Conservation (phyloP, 2,888 invertebrate genomes). For the Oscheius onirici region DNA sequence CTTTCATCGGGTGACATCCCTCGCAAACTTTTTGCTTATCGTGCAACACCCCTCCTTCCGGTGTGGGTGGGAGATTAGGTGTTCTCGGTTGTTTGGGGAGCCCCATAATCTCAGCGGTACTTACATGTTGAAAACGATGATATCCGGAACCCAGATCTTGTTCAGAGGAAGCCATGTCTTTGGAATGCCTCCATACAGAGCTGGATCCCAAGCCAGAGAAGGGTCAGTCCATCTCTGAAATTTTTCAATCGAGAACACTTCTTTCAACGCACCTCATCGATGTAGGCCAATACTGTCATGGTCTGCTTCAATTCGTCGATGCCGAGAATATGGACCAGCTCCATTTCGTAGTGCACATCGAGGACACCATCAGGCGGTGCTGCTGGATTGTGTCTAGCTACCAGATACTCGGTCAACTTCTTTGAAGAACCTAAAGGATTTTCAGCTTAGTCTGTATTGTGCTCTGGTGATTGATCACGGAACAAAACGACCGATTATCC, state of each 20-base stretch:
- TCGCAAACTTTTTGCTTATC: slow-evolving; percentile 23
- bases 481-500: slow-evolving; percentile 4
- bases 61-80: slow-evolving; percentile 1
- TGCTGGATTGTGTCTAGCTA: slow-evolving; percentile 60
- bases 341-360: slow-evolving; percentile 64
- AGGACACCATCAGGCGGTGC: slow-evolving; percentile 68
- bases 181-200: slow-evolving; percentile 84
- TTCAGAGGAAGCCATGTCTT: slow-evolving; percentile 85
- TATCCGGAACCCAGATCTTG: slow-evolving; percentile 87
- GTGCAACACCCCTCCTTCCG: slow-evolving; percentile 5
- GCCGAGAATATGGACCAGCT: slow-evolving; percentile 67
- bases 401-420: slow-evolving; percentile 62
- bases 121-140: slow-evolving; percentile 89
- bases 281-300: slow-evolving; percentile 68
- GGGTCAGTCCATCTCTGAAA: slow-evolving; percentile 83
- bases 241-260: neutral
- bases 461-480: neutral
- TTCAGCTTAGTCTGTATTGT: neutral
- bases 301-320: slow-evolving; percentile 70
- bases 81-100: neutral
- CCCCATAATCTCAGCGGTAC: slow-evolving; percentile 66
- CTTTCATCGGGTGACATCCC: slow-evolving; percentile 30
- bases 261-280: slow-evolving; percentile 56
- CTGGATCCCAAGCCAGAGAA: slow-evolving; percentile 85
- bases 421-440: slow-evolving; percentile 60